Percentiles rank a stretch among this genome's conserved stretches.
Conservation (phyloP, 2,888 invertebrate genomes). For the Parelbella ahira region DNA sequence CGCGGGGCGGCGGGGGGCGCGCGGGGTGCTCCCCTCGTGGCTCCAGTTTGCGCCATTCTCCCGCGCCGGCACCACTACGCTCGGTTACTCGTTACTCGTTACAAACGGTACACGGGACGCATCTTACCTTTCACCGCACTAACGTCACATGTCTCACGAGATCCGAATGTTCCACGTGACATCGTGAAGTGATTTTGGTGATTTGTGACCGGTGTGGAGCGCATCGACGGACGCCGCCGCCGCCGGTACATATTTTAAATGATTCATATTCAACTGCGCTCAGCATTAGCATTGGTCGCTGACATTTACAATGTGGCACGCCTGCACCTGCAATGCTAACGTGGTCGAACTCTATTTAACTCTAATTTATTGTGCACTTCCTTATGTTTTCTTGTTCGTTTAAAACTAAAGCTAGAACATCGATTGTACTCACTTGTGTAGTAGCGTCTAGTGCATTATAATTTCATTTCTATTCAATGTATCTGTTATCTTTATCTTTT, state of each 20-base stretch:
- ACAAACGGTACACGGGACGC: slow-evolving; percentile 66
- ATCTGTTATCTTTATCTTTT: slow-evolving; percentile 12
- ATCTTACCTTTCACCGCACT: slow-evolving; percentile 74
- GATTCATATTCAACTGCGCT: slow-evolving; percentile 51
- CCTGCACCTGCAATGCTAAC: slow-evolving; percentile 33
- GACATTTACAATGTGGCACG: slow-evolving; percentile 43
- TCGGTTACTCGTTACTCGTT: slow-evolving; percentile 64
- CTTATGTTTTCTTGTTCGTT: slow-evolving; percentile 9
- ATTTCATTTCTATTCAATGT: background rate
- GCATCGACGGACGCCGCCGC: slow-evolving; percentile 40
- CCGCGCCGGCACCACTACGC: slow-evolving; percentile 68
- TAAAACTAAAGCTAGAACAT: too few species aligned
- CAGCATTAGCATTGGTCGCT: slow-evolving; percentile 46
- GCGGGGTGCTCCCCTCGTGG: slow-evolving; percentile 46
- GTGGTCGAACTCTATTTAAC: slow-evolving; percentile 8
- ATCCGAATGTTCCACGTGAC: slow-evolving; percentile 60
- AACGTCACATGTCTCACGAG: slow-evolving; percentile 57
- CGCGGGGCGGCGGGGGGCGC: slow-evolving; percentile 37
- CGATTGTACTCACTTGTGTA: too few species aligned
- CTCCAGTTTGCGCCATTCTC: slow-evolving; percentile 75
- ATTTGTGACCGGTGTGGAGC: slow-evolving; percentile 59
- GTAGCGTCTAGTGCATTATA: too few species aligned
- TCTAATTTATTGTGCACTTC: slow-evolving; percentile 3
- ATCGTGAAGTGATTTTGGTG: slow-evolving; percentile 74
- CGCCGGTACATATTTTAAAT: slow-evolving; percentile 56